Evolutionary conservation across 2,797 vertebrate species (phyloP).

Genomic region (Bradypodion pumilum): DNA sequence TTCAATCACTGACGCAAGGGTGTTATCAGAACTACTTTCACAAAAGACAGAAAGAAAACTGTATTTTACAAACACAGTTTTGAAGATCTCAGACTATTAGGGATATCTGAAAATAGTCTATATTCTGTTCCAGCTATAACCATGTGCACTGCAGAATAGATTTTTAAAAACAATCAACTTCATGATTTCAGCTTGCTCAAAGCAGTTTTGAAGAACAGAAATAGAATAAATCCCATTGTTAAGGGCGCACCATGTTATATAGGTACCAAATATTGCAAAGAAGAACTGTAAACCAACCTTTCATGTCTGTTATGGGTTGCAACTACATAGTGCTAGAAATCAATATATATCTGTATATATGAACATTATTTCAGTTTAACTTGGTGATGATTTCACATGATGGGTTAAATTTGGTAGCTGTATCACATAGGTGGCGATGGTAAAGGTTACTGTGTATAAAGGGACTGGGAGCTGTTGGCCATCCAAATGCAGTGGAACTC

Average conservation of each 20-base stretch:
- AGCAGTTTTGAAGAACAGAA: not conserved
- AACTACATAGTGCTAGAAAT: not conserved
- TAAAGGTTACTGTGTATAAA: not conserved
- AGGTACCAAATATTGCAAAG: not conserved
- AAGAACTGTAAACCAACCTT: not conserved
- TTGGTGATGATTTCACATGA: not conserved
- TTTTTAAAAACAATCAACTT: not conserved
- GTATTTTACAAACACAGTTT: not conserved
- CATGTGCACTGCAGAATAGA: not conserved
- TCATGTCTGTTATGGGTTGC: not conserved
- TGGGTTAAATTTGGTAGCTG: not conserved
- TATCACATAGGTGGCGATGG: not conserved
- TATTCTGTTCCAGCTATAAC: not conserved
- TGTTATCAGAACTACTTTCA: not conserved
- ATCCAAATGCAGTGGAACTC: not conserved
- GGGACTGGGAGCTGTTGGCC: not conserved
- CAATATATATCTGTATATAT: too few species aligned
- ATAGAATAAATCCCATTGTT: not conserved
- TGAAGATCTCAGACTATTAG: not conserved
- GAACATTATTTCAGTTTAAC: too few species aligned
- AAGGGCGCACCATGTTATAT: not conserved
- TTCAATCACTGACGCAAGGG: not conserved
- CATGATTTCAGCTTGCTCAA: not conserved
- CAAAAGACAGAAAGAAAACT: not conserved
- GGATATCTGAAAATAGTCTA: not conserved